phyloP scores from a whole-genome alignment of 2,888 invertebrate genomes.

The Orchesellides sinensis region DNA sequence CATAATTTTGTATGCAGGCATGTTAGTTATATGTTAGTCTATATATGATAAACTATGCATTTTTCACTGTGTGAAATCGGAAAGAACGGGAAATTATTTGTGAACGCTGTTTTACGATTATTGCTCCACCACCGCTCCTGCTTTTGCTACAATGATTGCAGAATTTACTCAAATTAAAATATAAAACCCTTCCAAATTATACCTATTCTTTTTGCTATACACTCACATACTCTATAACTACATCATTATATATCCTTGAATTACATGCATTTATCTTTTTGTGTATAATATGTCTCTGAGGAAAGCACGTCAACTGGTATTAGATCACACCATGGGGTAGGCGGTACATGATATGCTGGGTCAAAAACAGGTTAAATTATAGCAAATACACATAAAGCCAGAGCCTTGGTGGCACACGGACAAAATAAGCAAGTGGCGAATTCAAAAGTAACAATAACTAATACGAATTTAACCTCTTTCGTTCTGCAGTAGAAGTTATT shows the following conservation, averaged over 20 bases:
- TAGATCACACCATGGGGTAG: constrained; percentile 61
- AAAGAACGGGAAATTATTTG: not conserved
- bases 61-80: not conserved
- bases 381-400: too few relatives aligned
- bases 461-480: constrained; percentile 20
- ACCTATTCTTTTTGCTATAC: not conserved
- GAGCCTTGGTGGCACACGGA: constrained; percentile 46
- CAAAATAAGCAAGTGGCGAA: constrained; percentile 44
- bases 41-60: too few relatives aligned
- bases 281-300: constrained; percentile 47
- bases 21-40: too few relatives aligned
- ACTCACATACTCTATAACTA: not conserved
- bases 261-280: constrained; percentile 48
- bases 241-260: constrained; percentile 27
- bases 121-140: not conserved
- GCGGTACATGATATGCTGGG: constrained; percentile 45
- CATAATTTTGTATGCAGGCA: constrained; percentile 9
- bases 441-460: constrained; percentile 9
- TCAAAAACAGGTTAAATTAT: constrained; percentile 62
- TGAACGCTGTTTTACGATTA: not conserved
- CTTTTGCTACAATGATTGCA: constrained; percentile 11
- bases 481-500: too few relatives aligned
- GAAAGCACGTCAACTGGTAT: constrained; percentile 43
- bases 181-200: constrained; percentile 33
- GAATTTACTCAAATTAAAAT: constrained; percentile 48